Evolutionary conservation across 2,113 vertebrate genomes (phyloP).

Genomic region (Nannobrachium achirus): DNA sequence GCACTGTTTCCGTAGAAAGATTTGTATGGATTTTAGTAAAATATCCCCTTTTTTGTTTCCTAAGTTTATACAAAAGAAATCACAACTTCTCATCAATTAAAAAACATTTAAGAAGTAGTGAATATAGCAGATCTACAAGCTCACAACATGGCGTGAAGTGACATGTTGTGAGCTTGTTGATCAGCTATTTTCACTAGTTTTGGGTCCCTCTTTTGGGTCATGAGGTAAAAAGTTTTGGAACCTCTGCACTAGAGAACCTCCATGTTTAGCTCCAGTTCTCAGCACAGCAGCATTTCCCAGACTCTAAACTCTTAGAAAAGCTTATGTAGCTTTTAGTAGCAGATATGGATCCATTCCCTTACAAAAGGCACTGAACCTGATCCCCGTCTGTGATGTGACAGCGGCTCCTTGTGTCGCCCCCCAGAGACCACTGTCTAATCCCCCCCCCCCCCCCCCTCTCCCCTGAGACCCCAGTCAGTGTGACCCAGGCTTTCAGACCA

Average conservation of each 20-base stretch:
- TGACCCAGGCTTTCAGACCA: slow-evolving; percentile 68
- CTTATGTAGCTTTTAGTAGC: slow-evolving; percentile 68
- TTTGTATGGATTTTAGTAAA: too few relatives aligned
- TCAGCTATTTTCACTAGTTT: too few relatives aligned
- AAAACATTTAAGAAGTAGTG: too few relatives aligned
- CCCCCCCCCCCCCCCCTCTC: slow-evolving; percentile 57
- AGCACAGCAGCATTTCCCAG: slow-evolving; percentile 43
- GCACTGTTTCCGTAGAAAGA: too few relatives aligned
- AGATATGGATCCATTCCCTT: slow-evolving; percentile 41
- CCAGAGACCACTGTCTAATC: slow-evolving; percentile 62
- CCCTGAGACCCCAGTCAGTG: slow-evolving; percentile 31
- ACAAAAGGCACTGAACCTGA: slow-evolving; percentile 69
- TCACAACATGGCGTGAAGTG: too few relatives aligned
- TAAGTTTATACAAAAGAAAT: too few relatives aligned
- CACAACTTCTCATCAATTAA: too few relatives aligned
- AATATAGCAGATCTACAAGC: too few relatives aligned
- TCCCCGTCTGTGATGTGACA: slow-evolving; percentile 67
- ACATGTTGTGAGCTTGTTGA: too few relatives aligned
- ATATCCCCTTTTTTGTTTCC: too few relatives aligned
- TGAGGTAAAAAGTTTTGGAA: too few relatives aligned
- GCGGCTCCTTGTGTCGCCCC: slow-evolving; percentile 61
- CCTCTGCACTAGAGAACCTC: neutral
- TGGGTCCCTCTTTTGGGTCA: too few relatives aligned
- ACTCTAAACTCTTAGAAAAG: slow-evolving; percentile 47
- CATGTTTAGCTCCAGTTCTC: slow-evolving; percentile 38